Evolutionary conservation across 2,113 vertebrate species (phyloP).

Genomic region (Upupa epops): DNA sequence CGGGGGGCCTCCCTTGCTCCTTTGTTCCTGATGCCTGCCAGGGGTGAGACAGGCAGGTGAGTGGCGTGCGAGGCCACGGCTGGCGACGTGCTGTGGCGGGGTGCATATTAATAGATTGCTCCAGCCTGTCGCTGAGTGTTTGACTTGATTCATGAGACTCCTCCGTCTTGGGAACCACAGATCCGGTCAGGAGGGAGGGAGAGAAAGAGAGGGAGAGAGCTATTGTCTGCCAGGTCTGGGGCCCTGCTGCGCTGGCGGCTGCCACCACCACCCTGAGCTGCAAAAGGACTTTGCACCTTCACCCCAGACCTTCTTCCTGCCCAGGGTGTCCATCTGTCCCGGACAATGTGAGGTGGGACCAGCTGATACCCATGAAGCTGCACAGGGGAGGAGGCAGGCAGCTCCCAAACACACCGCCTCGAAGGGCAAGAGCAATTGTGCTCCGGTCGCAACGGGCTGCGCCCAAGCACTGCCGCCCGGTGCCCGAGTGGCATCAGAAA

Average conservation of each 20-base stretch:
- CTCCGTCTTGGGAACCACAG: background rate
- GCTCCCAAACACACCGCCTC: background rate
- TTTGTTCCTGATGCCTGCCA: slow-evolving; percentile 55
- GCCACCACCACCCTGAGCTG: accelerated
- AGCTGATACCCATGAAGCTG: background rate
- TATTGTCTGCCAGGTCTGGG: background rate
- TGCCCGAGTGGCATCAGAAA: background rate
- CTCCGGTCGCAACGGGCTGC: background rate
- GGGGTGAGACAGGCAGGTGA: slow-evolving; percentile 61
- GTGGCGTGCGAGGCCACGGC: background rate
- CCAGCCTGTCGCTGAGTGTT: slow-evolving; percentile 32
- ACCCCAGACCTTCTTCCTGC: background rate
- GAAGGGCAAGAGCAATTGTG: background rate
- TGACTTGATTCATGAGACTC: slow-evolving; percentile 40
- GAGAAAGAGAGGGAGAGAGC: background rate
- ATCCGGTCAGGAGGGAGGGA: background rate
- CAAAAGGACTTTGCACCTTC: background rate
- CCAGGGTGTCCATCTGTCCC: background rate
- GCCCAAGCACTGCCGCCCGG: background rate
- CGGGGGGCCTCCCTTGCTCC: slow-evolving; percentile 10
- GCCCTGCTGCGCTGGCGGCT: background rate
- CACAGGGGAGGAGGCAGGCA: background rate
- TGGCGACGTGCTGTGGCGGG: slow-evolving; percentile 9
- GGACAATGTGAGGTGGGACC: background rate
- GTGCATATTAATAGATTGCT: slow-evolving; percentile 38